Percentiles rank a stretch among this genome's conserved stretches.
phyloP scores from a whole-genome alignment of 2,113 vertebrate genomes.

The Abramis brama region DNA sequence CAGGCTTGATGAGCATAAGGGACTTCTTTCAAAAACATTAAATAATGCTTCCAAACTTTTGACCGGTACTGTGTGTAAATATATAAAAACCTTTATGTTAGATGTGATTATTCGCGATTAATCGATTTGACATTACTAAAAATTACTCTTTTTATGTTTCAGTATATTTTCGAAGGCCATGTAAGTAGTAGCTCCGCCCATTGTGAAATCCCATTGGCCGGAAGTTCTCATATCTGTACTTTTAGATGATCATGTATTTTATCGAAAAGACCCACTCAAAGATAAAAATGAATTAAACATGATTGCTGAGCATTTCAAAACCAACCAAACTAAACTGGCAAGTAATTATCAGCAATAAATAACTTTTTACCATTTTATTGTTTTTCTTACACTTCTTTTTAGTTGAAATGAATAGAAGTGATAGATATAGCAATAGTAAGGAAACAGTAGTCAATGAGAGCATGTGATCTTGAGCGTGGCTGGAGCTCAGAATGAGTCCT shows the following conservation, averaged over 20 bases:
- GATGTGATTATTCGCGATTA: no score
- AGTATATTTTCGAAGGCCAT: background rate
- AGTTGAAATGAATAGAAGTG: background rate
- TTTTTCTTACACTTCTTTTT: background rate
- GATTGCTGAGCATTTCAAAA: background rate
- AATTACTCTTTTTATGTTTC: background rate
- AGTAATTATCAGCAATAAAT: background rate
- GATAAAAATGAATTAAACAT: background rate
- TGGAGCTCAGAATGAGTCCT: slow-evolving; percentile 36
- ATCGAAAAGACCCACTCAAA: background rate
- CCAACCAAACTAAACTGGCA: background rate
- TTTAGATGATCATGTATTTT: background rate
- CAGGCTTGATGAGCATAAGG: no score
- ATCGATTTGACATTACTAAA: no score
- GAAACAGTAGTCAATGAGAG: slow-evolving; percentile 54
- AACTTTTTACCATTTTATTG: background rate
- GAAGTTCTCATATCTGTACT: background rate
- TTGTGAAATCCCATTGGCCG: background rate
- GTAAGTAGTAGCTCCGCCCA: background rate
- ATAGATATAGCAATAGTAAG: slow-evolving; percentile 17
- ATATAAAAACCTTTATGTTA: no score
- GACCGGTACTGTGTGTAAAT: no score
- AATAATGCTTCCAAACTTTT: no score
- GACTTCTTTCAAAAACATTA: no score
- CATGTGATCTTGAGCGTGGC: slow-evolving; percentile 49